These are phyloP conservation scores for Drosophila trapezifrons DNA, from an alignment of 1,140 invertebrate genomes.

Conservation along the genomic window DNA sequence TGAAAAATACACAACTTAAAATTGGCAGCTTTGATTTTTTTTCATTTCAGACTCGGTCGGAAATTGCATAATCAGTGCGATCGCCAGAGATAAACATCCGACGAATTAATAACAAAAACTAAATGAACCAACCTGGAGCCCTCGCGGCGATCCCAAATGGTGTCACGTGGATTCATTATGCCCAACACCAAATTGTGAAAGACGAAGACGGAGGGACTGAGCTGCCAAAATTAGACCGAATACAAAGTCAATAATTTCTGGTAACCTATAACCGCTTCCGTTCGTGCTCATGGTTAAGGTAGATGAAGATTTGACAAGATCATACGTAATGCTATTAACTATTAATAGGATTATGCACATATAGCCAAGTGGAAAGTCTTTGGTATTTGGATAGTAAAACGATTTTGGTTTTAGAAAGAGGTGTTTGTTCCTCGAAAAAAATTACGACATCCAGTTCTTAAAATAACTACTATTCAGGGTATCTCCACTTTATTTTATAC, in stretches of 20 bases:
- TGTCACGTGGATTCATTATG: constrained; percentile 64
- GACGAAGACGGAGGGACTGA: constrained; percentile 1
- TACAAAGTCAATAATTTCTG: constrained; percentile 17
- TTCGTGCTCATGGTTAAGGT: neutral
- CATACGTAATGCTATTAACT: constrained; percentile 4
- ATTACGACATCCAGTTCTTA: too few species aligned
- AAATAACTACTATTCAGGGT: too few species aligned
- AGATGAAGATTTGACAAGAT: neutral
- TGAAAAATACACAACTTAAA: constrained; percentile 29
- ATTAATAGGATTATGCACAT: neutral
- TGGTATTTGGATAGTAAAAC: too few species aligned
- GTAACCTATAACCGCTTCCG: constrained; percentile 28
- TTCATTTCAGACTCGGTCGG: constrained; percentile 6
- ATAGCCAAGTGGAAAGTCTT: too few species aligned
- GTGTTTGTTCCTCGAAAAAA: too few species aligned
- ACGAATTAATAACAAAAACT: constrained; percentile 51
- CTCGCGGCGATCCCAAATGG: constrained; percentile 51
- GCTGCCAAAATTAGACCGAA: constrained; percentile 32
- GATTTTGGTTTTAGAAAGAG: too few species aligned
- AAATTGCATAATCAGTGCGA: constrained; percentile 62
- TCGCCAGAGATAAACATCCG: constrained; percentile 15
- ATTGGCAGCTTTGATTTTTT: constrained; percentile 38
- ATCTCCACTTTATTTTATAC: too few species aligned
- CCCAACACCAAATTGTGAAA: constrained; percentile 36
- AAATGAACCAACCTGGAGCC: constrained; percentile 51